These are phyloP conservation scores for Montifringilla adamsi DNA, from an alignment of 2,113 vertebrate species.

Conservation along the genomic window DNA sequence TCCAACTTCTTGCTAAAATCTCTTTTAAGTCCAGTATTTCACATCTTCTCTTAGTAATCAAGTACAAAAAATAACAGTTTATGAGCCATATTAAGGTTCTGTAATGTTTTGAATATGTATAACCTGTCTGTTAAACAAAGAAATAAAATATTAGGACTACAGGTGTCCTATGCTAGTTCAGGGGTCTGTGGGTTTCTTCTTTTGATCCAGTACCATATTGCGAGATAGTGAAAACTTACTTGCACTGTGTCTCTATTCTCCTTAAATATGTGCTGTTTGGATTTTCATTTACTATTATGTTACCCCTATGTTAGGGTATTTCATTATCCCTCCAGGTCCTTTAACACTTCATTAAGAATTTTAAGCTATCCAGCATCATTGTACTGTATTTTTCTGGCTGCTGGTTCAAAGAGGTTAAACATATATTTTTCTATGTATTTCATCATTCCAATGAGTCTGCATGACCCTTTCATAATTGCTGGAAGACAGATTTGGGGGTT, in stretches of 20 bases:
- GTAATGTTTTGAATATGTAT: neutral
- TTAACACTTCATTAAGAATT: conserved; percentile 4
- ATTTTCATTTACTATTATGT: neutral
- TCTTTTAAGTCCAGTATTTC: neutral
- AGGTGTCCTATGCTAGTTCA: neutral
- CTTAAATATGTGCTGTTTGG: neutral
- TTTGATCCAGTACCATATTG: neutral
- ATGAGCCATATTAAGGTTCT: neutral
- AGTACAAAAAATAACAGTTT: conserved; percentile 2
- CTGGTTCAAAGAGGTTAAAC: neutral
- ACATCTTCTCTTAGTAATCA: neutral
- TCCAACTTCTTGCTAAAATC: neutral
- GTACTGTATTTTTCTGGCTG: neutral
- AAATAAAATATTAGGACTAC: neutral
- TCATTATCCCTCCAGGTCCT: neutral
- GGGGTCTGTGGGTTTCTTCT: neutral
- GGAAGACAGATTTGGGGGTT: neutral
- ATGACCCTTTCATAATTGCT: neutral
- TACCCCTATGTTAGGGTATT: neutral
- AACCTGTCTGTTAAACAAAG: neutral
- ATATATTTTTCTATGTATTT: neutral
- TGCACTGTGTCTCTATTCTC: neutral
- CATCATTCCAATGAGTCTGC: neutral
- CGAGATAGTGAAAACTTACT: neutral
- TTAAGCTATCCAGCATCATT: neutral